phyloP scores from a whole-genome alignment of 2,797 vertebrate genomes.

The Lepidocolaptes lacrymiger region DNA sequence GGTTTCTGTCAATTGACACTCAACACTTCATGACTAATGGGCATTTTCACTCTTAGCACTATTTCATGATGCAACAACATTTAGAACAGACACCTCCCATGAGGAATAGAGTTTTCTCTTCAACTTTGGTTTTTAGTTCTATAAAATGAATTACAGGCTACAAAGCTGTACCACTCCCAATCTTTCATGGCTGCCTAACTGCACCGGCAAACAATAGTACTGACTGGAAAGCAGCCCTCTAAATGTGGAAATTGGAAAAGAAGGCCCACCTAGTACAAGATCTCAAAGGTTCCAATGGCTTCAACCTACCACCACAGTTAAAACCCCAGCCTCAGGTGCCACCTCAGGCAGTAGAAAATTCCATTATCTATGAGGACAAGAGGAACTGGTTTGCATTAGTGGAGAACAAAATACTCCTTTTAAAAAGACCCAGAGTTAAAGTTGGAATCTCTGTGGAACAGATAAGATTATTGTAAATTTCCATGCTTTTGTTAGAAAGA shows the following conservation, averaged over 20 bases:
- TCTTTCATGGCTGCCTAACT: neutral
- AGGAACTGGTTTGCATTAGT: neutral
- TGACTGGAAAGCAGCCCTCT: neutral
- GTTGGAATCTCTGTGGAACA: neutral
- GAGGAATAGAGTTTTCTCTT: neutral
- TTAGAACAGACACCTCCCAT: neutral
- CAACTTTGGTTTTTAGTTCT: neutral
- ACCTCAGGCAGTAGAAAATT: neutral
- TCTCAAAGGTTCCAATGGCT: neutral
- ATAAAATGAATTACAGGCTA: neutral
- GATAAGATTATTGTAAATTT: neutral
- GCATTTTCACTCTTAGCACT: neutral
- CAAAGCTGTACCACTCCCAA: neutral
- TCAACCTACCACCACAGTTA: neutral
- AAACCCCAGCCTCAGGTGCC: neutral
- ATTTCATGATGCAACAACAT: neutral
- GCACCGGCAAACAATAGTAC: neutral
- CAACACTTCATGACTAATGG: neutral
- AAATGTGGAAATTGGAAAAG: fast-evolving
- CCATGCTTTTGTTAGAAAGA: neutral
- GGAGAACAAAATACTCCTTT: neutral
- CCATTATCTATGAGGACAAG: neutral
- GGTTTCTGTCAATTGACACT: neutral
- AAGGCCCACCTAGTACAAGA: neutral
- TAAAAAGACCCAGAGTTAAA: neutral